A percentile compares a stretch with the other conserved stretches of the same genome.
Conservation (phyloP, 92 coral and sea anemone species). For the Zoanthus gigantus region DNA sequence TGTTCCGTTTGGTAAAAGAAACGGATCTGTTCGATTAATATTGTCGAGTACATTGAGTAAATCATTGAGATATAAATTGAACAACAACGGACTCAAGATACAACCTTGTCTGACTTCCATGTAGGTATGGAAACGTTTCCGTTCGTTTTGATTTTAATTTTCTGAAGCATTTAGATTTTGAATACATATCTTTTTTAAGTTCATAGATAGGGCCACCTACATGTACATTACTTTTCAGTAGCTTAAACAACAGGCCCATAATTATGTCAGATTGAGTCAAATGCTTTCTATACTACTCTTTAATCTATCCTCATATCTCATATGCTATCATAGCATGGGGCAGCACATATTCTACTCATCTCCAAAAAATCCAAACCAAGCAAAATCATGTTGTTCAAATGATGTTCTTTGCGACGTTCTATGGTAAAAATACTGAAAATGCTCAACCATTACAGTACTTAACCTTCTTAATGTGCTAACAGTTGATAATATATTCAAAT, state of each 20-base stretch:
- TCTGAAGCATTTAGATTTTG: constrained; percentile 10
- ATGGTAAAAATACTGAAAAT: too few relatives aligned
- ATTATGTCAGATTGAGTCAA: constrained; percentile 70
- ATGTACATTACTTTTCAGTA: constrained; percentile 3
- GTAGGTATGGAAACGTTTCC: neutral
- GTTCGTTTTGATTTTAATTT: constrained; percentile 3
- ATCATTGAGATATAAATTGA: constrained; percentile 1
- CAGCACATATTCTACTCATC: too few relatives aligned
- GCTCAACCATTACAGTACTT: too few relatives aligned
- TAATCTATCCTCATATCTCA: too few relatives aligned
- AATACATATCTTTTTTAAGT: too few relatives aligned
- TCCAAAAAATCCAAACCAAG: too few relatives aligned
- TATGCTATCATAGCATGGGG: too few relatives aligned
- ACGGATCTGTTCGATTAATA: constrained; percentile 4
- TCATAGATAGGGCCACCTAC: constrained; percentile 56
- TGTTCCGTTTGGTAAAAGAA: neutral
- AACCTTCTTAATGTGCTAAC: too few relatives aligned
- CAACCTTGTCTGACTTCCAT: constrained; percentile 19
- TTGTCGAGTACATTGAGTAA: constrained; percentile 9
- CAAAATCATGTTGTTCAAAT: too few relatives aligned
- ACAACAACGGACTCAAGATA: neutral
- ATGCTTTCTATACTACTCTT: constrained; percentile 40
- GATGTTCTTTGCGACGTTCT: too few relatives aligned
- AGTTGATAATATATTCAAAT: too few relatives aligned
- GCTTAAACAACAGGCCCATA: constrained; percentile 35